Percentiles rank a stretch among this genome's conserved stretches.
These are phyloP conservation scores for Drosophila ochracea DNA, from an alignment of 2,888 invertebrate species.

Conservation along the genomic window DNA sequence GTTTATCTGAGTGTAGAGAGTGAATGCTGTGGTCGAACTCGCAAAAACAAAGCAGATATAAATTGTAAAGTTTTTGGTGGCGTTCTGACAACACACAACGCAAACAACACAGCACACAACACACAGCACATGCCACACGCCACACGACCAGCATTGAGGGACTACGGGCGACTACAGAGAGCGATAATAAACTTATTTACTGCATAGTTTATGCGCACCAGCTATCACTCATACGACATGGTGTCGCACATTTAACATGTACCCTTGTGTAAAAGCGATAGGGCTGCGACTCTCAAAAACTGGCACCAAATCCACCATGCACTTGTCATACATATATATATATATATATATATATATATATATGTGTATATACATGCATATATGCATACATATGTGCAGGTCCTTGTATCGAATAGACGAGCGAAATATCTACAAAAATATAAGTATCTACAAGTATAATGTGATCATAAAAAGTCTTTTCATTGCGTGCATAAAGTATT, in stretches of 20 bases:
- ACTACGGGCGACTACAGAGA: constrained; percentile 24
- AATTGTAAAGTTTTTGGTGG: constrained; percentile 40
- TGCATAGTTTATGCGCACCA: constrained; percentile 78
- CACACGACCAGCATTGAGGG: constrained; percentile 28
- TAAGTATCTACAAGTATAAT: constrained; percentile 81
- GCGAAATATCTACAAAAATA: constrained; percentile 65
- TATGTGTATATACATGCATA: background rate
- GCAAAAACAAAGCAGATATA: constrained; percentile 34
- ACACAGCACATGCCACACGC: background rate
- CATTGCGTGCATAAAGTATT: constrained; percentile 82
- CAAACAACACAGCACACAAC: constrained; percentile 11
- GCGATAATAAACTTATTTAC: constrained; percentile 83
- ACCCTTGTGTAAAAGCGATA: constrained; percentile 75
- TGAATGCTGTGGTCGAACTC: constrained; percentile 12
- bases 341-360: background rate
- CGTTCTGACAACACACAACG: constrained; percentile 2
- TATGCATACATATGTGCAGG: constrained; percentile 12
- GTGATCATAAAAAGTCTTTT: constrained; percentile 83
- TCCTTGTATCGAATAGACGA: constrained; percentile 64
- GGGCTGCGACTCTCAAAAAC: constrained; percentile 39
- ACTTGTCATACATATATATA: constrained; percentile 9
- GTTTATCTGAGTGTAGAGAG: background rate
- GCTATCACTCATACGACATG: constrained; percentile 79
- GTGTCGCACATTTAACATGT: constrained; percentile 72
- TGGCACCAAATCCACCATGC: constrained; percentile 18